Percentiles rank a stretch among this genome's conserved stretches.
Conservation (phyloP, 2,113 vertebrate species). For the crab-eating macaque (Macaca fascicularis) region T2T-MFA8v1.1 NC_088381.1:49326001-49326500, state of each 20-base stretch:
- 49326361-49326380: not conserved
- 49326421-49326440: not conserved
- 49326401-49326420: not conserved
- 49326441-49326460: not conserved
- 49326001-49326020: not conserved
- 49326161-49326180: not conserved
- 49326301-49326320: not conserved
- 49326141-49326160: conserved; percentile 11
- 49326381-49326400: conserved; percentile 3
- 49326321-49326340: not conserved
- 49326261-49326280: not conserved
- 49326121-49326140: not conserved
- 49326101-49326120: conserved; percentile 6
- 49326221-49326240: not conserved
- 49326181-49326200: not conserved
- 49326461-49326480: not conserved
- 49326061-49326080: not conserved
- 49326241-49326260: not conserved
- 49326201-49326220: not conserved
- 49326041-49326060: not conserved
- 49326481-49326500: too few relatives aligned
- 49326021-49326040: not conserved
- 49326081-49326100: not conserved
- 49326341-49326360: not conserved
- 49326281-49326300: not conserved